phyloP scores from a whole-genome alignment of 2,888 invertebrate species.

The Amiota minor region DNA sequence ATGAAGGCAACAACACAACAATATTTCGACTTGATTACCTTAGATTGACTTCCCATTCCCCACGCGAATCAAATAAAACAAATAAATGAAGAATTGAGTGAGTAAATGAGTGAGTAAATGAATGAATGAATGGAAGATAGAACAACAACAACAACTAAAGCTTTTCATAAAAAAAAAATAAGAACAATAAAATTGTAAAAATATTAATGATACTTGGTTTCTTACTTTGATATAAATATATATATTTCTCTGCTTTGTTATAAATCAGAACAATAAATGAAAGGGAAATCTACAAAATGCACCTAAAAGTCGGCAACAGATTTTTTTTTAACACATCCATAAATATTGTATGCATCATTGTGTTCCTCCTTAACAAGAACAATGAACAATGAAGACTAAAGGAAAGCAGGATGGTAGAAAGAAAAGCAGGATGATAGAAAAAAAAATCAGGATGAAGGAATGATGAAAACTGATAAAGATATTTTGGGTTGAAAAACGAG shows the following conservation, averaged over 20 bases:
- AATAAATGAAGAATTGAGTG: not conserved
- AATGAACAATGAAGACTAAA: no score
- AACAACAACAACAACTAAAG: not conserved
- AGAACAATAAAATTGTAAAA: not conserved
- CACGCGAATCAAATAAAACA: not conserved
- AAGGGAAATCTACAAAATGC: not conserved
- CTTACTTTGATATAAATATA: not conserved
- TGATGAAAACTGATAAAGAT: no score
- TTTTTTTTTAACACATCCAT: not conserved
- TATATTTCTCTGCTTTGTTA: not conserved
- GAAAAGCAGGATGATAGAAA: no score
- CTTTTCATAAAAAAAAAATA: not conserved
- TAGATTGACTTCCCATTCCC: not conserved
- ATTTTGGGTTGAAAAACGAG: no score
- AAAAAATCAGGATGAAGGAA: no score
- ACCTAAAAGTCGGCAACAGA: slow-evolving; percentile 15
- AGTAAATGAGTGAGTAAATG: not conserved
- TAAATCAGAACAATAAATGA: not conserved
- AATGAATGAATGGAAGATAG: not conserved
- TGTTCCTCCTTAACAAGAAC: not conserved
- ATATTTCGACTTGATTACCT: slow-evolving; percentile 12
- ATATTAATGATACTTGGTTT: not conserved
- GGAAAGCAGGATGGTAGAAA: no score
- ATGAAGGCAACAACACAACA: slow-evolving; percentile 8
- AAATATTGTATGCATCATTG: not conserved